Evolutionary conservation across 2,888 invertebrate species (phyloP), one percentile per base, ranked within the genome.

Genomic region (Lordiphosa fenestrarum): DNA sequence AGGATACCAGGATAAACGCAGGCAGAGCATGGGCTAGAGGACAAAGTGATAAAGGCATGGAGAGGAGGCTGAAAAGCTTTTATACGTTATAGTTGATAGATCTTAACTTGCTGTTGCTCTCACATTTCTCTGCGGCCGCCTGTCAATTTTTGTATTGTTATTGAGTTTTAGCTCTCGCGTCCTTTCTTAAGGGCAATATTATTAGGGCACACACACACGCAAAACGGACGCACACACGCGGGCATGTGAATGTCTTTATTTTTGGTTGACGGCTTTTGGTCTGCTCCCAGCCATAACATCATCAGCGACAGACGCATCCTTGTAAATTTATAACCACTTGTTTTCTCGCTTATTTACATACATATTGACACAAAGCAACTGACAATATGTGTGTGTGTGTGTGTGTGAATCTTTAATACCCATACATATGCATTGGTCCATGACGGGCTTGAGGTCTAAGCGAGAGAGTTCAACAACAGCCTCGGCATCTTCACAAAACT

Each of bases 291-390:
- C 84, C 60, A 47, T 69, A 63, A 56, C 36, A 54, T 35, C 53
- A 35, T 37, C 53, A 37, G 53, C 36, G 55, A 41, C 38, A 46
- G 68, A 56, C 56, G 75, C 71, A 71, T 73, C 73, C 66, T 78
- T 78, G 73, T 72, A 82, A 77, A 82, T 82, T 78, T 77, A 82
- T 77, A 78, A 83, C 80, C 84, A 80, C 80, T 80, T 80, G 84
- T 80, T 81, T 71, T 84, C 63, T 65, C 82, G 74, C 74, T 69
- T 84, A 80, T 80, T 80, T 84, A 84, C 80, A 84, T 80, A 80
- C 78, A 84, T 73, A 81, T 83, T 76, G 81, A 80, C 84, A 69
- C 65, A 73, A 47, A 69, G 56, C 68, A 56, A 75, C 53, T 59
- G 54, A 46, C 75, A 66, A 69, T 58, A 57, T 55, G 61, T 60